These are phyloP conservation scores for Creontiades dilutus DNA, from an alignment of 2,888 invertebrate genomes.

Conservation along the genomic window DNA sequence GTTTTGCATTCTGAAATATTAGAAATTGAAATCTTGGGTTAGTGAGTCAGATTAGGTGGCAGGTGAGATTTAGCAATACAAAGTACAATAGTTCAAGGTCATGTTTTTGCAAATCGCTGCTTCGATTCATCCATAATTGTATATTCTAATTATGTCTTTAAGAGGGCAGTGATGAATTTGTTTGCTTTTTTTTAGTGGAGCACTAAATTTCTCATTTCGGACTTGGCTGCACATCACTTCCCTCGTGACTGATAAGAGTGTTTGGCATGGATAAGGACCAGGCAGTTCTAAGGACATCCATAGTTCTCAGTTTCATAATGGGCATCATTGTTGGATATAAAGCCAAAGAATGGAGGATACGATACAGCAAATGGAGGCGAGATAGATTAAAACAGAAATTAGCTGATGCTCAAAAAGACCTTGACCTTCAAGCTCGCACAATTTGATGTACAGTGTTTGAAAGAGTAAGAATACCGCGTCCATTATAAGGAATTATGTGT, in stretches of 20 bases:
- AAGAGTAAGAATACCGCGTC: no score
- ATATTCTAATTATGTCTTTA: no score
- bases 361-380: conserved; percentile 76
- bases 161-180: no score
- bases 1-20: no score
- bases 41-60: no score
- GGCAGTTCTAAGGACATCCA: conserved; percentile 57
- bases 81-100: no score
- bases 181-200: background rate
- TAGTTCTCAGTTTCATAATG: conserved; percentile 72
- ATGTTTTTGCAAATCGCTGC: no score
- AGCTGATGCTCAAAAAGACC: conserved; percentile 75
- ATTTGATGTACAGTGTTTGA: background rate
- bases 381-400: conserved; percentile 76
- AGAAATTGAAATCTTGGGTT: no score
- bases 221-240: background rate
- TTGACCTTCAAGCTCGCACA: conserved; percentile 73
- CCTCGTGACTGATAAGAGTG: background rate
- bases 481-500: no score
- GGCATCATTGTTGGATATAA: conserved; percentile 76
- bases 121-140: no score
- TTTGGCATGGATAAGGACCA: conserved; percentile 60
- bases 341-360: conserved; percentile 76
- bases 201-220: background rate
- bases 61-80: no score